A percentile compares a stretch with the other conserved stretches of the same genome.
Conservation (phyloP, 2,797 vertebrate genomes). For the Sparidentex hasta region DNA sequence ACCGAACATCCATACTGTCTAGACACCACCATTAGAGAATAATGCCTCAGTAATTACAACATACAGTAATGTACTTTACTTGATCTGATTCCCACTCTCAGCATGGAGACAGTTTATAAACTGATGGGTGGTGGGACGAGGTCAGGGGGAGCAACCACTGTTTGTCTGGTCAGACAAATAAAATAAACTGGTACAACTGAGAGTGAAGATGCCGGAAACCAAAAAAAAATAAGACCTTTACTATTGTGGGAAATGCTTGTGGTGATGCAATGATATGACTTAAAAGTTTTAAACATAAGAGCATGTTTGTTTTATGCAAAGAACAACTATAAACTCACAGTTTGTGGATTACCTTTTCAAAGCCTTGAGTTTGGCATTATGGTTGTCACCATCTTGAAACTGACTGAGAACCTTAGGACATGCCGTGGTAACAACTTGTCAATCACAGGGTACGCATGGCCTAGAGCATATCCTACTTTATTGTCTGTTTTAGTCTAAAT, state of each 20-base stretch:
- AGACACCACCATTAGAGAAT: constrained; percentile 44
- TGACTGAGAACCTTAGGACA: too few species aligned
- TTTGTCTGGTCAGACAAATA: constrained; percentile 4
- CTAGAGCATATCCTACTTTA: too few species aligned
- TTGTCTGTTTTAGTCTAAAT: too few species aligned
- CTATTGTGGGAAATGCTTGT: neutral
- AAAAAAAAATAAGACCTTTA: neutral
- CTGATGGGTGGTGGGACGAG: constrained; percentile 7
- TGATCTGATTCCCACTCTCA: constrained; percentile 18
- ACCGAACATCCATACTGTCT: constrained; percentile 21
- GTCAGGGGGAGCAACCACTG: constrained; percentile 5
- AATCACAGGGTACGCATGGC: too few species aligned
- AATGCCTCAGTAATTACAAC: constrained; percentile 32
- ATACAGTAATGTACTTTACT: constrained; percentile 11
- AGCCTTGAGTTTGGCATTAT: too few species aligned
- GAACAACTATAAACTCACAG: too few species aligned
- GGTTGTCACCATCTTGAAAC: too few species aligned
- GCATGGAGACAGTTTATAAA: constrained; percentile 13
- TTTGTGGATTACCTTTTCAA: too few species aligned
- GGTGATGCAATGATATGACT: neutral
- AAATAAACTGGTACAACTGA: neutral
- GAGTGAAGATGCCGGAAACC: neutral
- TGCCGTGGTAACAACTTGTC: too few species aligned
- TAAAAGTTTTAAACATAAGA: neutral
- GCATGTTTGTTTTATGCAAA: too few species aligned